These are phyloP conservation scores for Opisthocomus hoazin DNA, from an alignment of 2,113 vertebrate species.

Conservation along the genomic window DNA sequence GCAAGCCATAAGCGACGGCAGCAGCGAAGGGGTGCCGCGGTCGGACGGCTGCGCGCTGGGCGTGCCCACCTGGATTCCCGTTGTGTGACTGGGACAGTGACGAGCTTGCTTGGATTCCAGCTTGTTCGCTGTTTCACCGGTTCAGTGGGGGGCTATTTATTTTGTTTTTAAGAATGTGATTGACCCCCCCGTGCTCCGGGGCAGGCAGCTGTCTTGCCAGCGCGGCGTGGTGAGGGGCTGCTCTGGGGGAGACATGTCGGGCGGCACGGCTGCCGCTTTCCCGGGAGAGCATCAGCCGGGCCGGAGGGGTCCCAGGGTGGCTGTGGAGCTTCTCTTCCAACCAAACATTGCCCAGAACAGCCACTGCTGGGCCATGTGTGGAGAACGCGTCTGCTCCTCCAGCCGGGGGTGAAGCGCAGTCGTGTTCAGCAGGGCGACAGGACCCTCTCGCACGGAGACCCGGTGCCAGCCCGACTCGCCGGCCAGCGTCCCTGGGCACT, in stretches of 20 bases:
- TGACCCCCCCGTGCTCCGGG: background rate
- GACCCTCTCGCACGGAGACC: background rate
- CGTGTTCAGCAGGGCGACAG: accelerated
- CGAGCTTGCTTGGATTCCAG: background rate
- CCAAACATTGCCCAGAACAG: background rate
- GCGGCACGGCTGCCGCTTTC: background rate
- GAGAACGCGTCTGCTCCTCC: background rate
- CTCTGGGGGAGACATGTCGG: accelerated
- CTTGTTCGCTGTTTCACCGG: background rate
- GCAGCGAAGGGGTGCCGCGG: accelerated
- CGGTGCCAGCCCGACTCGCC: background rate
- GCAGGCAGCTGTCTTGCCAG: background rate
- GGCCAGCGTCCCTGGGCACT: background rate
- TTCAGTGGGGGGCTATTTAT: background rate
- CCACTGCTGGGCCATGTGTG: background rate
- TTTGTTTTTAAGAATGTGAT: background rate
- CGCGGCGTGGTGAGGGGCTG: background rate
- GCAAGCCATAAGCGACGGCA: too few species aligned
- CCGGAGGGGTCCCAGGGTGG: too few species aligned
- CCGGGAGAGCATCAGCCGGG: background rate
- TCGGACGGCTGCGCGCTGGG: background rate
- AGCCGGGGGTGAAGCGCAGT: background rate
- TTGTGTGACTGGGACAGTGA: background rate
- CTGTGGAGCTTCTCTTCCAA: background rate
- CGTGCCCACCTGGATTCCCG: background rate